Evolutionary conservation across 2,888 invertebrate species (phyloP).

Genomic region (Thera obeliscata): DNA sequence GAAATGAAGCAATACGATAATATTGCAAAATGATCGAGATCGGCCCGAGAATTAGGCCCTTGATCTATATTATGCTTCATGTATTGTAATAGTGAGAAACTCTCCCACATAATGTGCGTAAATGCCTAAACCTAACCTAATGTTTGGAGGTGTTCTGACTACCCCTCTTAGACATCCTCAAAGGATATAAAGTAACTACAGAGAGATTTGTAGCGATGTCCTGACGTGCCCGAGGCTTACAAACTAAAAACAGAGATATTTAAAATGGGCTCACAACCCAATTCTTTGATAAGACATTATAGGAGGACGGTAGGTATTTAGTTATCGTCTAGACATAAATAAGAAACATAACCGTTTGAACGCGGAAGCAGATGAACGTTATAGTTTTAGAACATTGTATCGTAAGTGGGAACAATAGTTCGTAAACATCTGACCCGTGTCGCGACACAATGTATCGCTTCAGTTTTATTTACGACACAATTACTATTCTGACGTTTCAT

Average conservation of each 20-base stretch:
- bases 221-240: no score
- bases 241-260: background rate
- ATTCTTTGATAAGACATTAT: background rate
- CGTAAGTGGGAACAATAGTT: conserved; percentile 23
- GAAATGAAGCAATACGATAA: no score
- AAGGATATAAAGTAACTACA: no score
- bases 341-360: conserved; percentile 11
- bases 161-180: no score
- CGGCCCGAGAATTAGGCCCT: no score
- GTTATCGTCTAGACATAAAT: background rate
- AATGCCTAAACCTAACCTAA: no score
- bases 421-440: conserved; percentile 23
- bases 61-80: no score
- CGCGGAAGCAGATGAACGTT: conserved; percentile 26
- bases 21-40: no score
- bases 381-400: conserved; percentile 21
- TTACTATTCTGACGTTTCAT: conserved; percentile 11
- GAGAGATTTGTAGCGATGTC: no score
- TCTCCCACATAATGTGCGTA: no score
- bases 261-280: background rate
- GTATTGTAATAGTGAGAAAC: no score
- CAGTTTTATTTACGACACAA: conserved; percentile 24
- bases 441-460: conserved; percentile 16
- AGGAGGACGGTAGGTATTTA: background rate
- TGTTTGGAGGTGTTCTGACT: no score